These are phyloP conservation scores for Emydocephalus ijimae DNA, from an alignment of 2,113 vertebrate species.

Conservation along the genomic window DNA sequence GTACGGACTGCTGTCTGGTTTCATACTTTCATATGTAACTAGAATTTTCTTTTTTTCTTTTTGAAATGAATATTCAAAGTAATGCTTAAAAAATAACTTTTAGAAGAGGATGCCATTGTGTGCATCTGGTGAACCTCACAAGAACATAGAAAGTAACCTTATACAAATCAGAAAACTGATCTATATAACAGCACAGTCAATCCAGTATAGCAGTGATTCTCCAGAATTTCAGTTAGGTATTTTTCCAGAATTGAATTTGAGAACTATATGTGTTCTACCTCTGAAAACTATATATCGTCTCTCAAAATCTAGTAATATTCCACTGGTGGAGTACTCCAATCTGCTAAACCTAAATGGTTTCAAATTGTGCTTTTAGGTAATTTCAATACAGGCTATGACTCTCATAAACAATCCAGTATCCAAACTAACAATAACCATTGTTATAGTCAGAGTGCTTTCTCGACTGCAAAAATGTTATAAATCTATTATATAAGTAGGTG, in stretches of 20 bases:
- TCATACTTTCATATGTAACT: constrained; percentile 8
- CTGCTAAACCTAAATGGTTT: neutral
- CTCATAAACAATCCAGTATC: neutral
- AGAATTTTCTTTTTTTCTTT: neutral
- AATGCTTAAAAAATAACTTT: constrained; percentile 8
- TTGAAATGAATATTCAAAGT: constrained; percentile 15
- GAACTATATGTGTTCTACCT: neutral
- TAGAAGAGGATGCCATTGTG: neutral
- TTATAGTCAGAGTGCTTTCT: neutral
- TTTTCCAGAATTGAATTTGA: neutral
- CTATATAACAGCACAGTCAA: neutral
- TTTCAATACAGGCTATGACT: neutral
- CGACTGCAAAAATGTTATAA: neutral
- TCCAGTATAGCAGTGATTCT: neutral
- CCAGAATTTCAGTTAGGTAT: neutral
- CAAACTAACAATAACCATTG: neutral
- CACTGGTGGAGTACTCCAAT: neutral
- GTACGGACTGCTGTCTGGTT: constrained; percentile 11
- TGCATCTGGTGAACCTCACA: neutral
- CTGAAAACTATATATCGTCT: neutral
- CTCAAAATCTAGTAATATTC: neutral
- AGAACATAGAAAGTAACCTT: neutral
- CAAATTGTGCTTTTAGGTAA: neutral
- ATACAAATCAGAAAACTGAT: neutral
- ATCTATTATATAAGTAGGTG: neutral